A percentile compares a stretch with the other conserved stretches of the same genome.
Evolutionary conservation across 2,797 vertebrate species (phyloP).

Genomic region (Leptodactylus fallax): DNA sequence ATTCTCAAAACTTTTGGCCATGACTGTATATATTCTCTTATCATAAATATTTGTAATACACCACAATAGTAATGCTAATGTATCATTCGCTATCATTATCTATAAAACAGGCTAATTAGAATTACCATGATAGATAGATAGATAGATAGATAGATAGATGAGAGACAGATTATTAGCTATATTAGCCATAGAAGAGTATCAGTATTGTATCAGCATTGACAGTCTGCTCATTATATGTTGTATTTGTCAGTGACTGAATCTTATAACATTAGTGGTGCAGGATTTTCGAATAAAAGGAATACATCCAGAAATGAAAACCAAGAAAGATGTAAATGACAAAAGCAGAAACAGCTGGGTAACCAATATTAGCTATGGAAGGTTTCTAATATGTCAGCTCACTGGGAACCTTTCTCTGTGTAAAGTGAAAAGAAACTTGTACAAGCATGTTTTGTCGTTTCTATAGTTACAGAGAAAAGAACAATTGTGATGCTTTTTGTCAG

Average conservation of each 20-base stretch:
- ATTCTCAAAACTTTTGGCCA: no score
- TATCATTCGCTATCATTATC: no score
- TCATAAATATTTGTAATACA: no score
- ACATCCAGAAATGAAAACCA: background rate
- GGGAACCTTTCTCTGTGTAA: slow-evolving; percentile 22
- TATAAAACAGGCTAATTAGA: no score
- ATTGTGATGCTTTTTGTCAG: slow-evolving; percentile 2
- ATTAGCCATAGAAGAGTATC: background rate
- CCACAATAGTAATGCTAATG: no score
- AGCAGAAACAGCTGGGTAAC: slow-evolving; percentile 15
- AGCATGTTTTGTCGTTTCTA: slow-evolving; percentile 36
- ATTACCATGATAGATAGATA: background rate
- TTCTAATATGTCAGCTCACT: background rate
- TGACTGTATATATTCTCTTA: no score
- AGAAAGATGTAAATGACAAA: slow-evolving; percentile 9
- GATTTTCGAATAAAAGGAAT: background rate
- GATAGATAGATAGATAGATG: background rate
- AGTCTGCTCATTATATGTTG: no score
- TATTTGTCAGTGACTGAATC: slow-evolving; percentile 3
- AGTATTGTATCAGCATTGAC: no score
- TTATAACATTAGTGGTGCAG: background rate
- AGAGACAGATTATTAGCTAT: background rate
- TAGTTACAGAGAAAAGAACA: slow-evolving; percentile 39
- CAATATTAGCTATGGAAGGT: background rate
- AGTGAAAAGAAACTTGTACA: slow-evolving; percentile 37